Evolutionary conservation across 2,888 invertebrate genomes (phyloP).

Genomic region (Aporophyla lueneburgensis): DNA sequence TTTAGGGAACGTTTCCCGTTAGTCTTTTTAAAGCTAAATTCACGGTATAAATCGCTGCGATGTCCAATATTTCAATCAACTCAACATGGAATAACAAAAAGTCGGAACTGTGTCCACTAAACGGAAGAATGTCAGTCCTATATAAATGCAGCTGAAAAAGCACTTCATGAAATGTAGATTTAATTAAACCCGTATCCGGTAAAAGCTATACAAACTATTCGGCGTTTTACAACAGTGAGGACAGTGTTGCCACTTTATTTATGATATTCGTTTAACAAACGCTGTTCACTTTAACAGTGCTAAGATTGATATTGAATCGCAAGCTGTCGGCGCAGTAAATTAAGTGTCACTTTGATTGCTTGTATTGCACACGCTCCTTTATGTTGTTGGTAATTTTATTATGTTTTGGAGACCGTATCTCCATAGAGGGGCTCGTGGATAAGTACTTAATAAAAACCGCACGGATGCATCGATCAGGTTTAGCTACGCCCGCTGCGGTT

Average conservation of each 20-base stretch:
- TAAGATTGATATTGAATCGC: conserved; percentile 20
- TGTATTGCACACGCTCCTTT: neutral
- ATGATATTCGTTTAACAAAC: conserved; percentile 43
- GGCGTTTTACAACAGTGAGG: conserved; percentile 27
- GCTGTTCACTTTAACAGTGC: conserved; percentile 22
- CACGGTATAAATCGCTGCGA: conserved; percentile 20
- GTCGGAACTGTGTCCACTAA: conserved; percentile 40
- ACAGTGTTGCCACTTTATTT: conserved; percentile 50
- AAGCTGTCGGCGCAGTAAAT: conserved; percentile 7
- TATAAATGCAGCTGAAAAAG: conserved; percentile 44
- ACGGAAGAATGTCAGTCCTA: conserved; percentile 29
- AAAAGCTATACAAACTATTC: conserved; percentile 41
- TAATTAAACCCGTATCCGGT: conserved; percentile 51
- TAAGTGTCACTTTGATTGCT: conserved; percentile 3
- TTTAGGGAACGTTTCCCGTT: conserved; percentile 11
- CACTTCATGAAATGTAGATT: conserved; percentile 52
- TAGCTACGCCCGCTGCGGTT: too few species aligned
- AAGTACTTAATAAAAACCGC: too few species aligned
- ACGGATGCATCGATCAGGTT: too few species aligned
- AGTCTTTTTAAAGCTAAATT: conserved; percentile 13
- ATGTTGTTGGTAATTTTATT: neutral
- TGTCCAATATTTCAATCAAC: conserved; percentile 43
- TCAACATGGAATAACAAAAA: conserved; percentile 43
- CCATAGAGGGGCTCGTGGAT: too few species aligned
- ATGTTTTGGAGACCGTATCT: neutral